A percentile compares a stretch with the other conserved stretches of the same genome.
Conservation (phyloP, 2,797 vertebrate species). For the Podargus strigoides region DNA sequence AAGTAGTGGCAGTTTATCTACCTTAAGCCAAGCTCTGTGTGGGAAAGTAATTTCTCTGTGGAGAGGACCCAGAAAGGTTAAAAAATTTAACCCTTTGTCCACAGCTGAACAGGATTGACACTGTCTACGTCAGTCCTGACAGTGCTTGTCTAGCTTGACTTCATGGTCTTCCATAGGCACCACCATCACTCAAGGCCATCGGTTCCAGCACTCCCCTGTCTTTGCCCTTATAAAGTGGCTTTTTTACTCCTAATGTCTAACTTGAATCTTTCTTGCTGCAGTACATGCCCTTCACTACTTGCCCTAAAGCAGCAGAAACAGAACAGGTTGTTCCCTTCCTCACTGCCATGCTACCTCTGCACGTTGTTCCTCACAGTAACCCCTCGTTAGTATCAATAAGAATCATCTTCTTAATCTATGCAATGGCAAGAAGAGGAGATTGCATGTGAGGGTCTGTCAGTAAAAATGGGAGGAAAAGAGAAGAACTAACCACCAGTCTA, state of each 20-base stretch:
- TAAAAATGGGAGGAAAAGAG: neutral
- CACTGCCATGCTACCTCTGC: neutral
- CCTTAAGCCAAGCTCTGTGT: neutral
- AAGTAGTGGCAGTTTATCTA: neutral
- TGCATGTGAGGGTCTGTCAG: neutral
- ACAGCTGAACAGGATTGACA: neutral
- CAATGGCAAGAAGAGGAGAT: neutral
- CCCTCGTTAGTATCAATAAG: neutral
- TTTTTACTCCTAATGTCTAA: neutral
- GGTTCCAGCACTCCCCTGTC: neutral
- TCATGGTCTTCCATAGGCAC: neutral
- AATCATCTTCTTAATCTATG: accelerated
- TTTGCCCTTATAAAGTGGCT: neutral
- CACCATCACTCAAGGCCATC: neutral
- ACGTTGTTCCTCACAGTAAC: neutral
- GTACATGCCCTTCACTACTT: neutral
- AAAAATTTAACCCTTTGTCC: neutral
- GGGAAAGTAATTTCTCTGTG: neutral
- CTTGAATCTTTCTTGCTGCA: neutral
- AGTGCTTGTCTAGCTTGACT: neutral
- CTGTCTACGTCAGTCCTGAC: neutral
- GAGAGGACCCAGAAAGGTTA: neutral
- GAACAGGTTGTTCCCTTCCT: neutral
- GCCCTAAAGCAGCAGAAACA: neutral
- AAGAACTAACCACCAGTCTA: neutral